Conservation (phyloP, 2,888 invertebrate species). For the Yponomeuta plumbellus region DNA sequence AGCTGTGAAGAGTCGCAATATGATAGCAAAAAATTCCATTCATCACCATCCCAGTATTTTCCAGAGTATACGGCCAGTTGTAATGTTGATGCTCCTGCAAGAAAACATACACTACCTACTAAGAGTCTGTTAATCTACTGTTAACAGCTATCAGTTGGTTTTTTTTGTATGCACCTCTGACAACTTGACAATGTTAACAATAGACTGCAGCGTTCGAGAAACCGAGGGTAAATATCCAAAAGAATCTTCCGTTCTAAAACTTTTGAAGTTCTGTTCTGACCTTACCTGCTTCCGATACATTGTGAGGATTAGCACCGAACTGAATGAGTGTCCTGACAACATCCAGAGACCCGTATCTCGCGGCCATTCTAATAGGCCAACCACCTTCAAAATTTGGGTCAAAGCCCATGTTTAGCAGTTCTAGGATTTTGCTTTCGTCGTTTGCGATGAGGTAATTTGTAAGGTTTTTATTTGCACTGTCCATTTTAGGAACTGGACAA, state of each 20-base stretch:
- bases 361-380: constrained; percentile 64
- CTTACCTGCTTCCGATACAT: constrained; percentile 59
- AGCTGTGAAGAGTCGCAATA: constrained; percentile 67
- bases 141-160: too few species aligned
- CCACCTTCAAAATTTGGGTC: constrained; percentile 62
- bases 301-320: constrained; percentile 62
- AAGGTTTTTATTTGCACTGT: constrained; percentile 36
- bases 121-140: too few species aligned
- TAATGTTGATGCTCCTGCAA: constrained; percentile 61
- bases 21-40: constrained; percentile 57
- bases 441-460: constrained; percentile 44
- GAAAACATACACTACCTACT: constrained; percentile 13
- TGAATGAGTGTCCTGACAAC: constrained; percentile 53
- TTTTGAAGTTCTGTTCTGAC: neutral
- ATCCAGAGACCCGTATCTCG: constrained; percentile 48
- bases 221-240: too few species aligned
- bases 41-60: constrained; percentile 51
- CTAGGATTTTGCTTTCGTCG: constrained; percentile 41
- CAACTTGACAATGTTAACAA: too few species aligned
- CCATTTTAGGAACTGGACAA: constrained; percentile 33
- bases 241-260: too few species aligned
- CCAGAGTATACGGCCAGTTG: constrained; percentile 64
- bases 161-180: too few species aligned
- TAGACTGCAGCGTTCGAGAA: too few species aligned
- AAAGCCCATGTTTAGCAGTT: constrained; percentile 48